phyloP scores from a whole-genome alignment of 2,888 invertebrate species.

The Drosophila meridiana region DNA sequence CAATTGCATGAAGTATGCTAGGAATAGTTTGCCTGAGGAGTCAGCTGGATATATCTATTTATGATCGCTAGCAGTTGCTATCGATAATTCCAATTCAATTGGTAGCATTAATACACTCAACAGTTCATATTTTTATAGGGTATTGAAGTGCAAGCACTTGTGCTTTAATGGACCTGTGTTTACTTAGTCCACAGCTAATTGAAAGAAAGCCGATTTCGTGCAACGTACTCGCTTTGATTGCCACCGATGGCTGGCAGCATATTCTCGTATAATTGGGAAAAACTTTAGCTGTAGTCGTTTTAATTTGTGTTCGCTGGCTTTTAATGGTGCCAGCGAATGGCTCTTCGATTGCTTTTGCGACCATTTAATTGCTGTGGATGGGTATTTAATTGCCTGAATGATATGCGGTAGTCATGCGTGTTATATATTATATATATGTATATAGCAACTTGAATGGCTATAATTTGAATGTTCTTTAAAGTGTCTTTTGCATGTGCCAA shows the following conservation, averaged over 20 bases:
- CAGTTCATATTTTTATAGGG: neutral
- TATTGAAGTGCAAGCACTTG: neutral
- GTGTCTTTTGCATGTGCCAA: no score
- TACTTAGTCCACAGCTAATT: conserved; percentile 41
- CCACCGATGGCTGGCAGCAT: conserved; percentile 28
- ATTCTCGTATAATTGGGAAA: conserved; percentile 29
- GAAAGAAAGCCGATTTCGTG: conserved; percentile 18
- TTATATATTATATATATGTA: neutral
- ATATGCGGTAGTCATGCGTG: conserved; percentile 12
- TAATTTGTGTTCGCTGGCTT: conserved; percentile 71
- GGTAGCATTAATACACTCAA: neutral
- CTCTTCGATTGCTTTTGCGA: conserved; percentile 56
- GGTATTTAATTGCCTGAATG: conserved; percentile 41
- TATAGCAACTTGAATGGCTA: neutral
- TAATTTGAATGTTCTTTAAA: no score
- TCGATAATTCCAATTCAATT: neutral
- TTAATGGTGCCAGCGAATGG: conserved; percentile 68
- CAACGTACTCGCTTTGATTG: conserved; percentile 21
- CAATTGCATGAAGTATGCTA: neutral
- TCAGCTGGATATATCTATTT: no score
- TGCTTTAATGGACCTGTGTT: conserved; percentile 10
- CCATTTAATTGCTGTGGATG: conserved; percentile 57
- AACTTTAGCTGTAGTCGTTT: conserved; percentile 57
- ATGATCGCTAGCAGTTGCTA: neutral
- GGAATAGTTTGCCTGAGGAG: neutral